phyloP scores from a whole-genome alignment of 1,140 invertebrate genomes.

The Diploscapter pachys region DNA sequence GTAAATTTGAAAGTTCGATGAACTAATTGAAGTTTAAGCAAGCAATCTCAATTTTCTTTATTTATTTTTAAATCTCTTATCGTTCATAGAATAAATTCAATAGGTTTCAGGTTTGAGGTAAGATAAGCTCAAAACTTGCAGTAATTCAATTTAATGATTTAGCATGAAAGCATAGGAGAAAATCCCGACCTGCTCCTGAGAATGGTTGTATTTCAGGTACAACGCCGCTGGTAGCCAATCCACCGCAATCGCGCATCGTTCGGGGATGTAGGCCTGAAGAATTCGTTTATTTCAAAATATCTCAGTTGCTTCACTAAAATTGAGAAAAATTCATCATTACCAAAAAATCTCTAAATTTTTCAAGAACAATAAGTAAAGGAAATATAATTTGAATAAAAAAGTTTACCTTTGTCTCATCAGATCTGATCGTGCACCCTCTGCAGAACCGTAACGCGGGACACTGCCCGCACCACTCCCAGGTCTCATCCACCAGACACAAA shows the following conservation, averaged over 20 bases:
- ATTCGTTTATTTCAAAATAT: no score
- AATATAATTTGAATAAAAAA: no score
- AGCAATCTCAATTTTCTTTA: background rate
- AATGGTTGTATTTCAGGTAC: conserved; percentile 79
- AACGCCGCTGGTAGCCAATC: conserved; percentile 86
- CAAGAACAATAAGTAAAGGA: no score
- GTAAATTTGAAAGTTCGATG: background rate
- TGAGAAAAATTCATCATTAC: background rate
- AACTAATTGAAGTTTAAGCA: background rate
- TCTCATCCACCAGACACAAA: conserved; percentile 29
- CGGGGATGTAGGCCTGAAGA: conserved; percentile 60
- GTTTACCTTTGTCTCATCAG: conserved; percentile 67
- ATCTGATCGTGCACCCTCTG: conserved; percentile 72
- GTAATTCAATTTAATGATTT: background rate
- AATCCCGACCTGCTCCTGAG: conserved; percentile 70
- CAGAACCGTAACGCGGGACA: conserved; percentile 67
- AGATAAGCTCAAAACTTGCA: background rate
- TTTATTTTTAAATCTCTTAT: background rate
- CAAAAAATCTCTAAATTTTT: no score
- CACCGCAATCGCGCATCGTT: conserved; percentile 68
- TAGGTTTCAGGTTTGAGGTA: background rate
- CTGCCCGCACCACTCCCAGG: conserved; percentile 33
- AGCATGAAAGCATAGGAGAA: background rate
- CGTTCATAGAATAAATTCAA: background rate
- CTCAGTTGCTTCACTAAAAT: background rate